Base-by-base conservation (phyloP, 2,113 vertebrate genomes). In the Arenaria interpres region DNA sequence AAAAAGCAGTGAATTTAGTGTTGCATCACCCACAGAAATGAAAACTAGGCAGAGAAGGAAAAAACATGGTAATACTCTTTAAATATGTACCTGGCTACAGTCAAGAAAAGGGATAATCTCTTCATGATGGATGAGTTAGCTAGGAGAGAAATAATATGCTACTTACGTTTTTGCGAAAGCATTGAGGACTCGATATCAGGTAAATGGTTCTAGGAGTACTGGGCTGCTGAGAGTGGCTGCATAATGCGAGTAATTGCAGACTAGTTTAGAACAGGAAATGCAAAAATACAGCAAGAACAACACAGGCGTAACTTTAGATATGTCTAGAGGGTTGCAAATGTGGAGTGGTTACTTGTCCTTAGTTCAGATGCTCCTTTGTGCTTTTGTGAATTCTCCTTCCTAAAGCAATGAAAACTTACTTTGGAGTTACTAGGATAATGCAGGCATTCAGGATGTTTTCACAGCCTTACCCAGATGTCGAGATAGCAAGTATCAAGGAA, bases 231-330 rank as follows among this genome's bases (percentile, higher is more conserved):
- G 19, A 72, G 9, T 14, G 85, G 17, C 21, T 74, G 56, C 6
- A 6, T 45, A 48, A 21, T 39, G 43, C 21, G 33, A 41, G 20
- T 35, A 33, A 13, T 8, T 73, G 25, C 23, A 53, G 63, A 28
- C 4, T 33, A 14, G 8, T 60, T 67, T 63, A 50, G 24, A 79
- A 28, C 1, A 79, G 14, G 14, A 10, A 64, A 30, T 23, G 14
- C 4, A 59, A 85, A 88, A 83, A 30, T 9, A 45, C 2, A 71
- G 9, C 33, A 72, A 7, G 0, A 88, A 25, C 0, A 72, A 41
- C 18, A 75, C 0, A 2, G 5, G 3, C 1, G 2, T n/a, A 71
- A 2, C 4, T 79, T 45, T 74, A 84, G 8, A 14, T 59, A 14
- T 14, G 8, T 77, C n/a, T 43, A 27, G 12, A 6, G 14, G 1